Evolutionary conservation across 2,888 invertebrate species (phyloP).

Genomic region (Phaonia tiefii): DNA sequence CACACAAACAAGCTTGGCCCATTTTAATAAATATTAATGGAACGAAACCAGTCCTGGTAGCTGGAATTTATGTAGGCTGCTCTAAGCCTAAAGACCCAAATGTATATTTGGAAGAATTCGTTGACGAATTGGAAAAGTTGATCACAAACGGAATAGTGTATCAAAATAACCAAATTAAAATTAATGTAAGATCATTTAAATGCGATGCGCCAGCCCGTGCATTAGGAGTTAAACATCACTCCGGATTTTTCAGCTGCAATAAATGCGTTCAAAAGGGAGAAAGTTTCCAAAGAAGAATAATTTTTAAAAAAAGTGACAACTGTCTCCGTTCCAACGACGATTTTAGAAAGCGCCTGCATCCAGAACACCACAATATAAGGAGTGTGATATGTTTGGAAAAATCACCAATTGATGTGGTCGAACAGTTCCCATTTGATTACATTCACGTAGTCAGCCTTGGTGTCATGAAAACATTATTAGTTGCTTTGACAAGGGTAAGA

Average conservation of each 20-base stretch:
- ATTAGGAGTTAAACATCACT: background rate
- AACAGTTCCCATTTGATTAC: conserved; percentile 14
- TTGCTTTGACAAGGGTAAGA: background rate
- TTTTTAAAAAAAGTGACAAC: conserved; percentile 31
- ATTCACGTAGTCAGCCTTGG: background rate
- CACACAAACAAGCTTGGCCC: background rate
- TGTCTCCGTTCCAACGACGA: conserved; percentile 22
- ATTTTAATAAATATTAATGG: too few species aligned
- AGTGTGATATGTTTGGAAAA: background rate
- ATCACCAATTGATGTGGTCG: background rate
- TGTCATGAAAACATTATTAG: conserved; percentile 11
- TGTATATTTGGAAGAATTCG: conserved; percentile 39
- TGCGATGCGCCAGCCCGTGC: conserved; percentile 1
- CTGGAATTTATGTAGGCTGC: conserved; percentile 24
- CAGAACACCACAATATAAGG: conserved; percentile 33
- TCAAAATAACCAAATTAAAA: conserved; percentile 14
- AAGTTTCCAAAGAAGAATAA: conserved; percentile 39
- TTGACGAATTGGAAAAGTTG: conserved; percentile 31
- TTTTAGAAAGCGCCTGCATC: conserved; percentile 19
- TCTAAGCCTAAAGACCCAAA: conserved; percentile 43
- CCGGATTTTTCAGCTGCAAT: conserved; percentile 35
- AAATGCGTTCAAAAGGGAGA: conserved; percentile 47
- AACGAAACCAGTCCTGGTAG: conserved; percentile 13
- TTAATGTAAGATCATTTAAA: background rate
- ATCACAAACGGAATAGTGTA: conserved; percentile 5